Evolutionary conservation across 2,113 vertebrate genomes (phyloP).

Genomic region (Proteles cristata): DNA sequence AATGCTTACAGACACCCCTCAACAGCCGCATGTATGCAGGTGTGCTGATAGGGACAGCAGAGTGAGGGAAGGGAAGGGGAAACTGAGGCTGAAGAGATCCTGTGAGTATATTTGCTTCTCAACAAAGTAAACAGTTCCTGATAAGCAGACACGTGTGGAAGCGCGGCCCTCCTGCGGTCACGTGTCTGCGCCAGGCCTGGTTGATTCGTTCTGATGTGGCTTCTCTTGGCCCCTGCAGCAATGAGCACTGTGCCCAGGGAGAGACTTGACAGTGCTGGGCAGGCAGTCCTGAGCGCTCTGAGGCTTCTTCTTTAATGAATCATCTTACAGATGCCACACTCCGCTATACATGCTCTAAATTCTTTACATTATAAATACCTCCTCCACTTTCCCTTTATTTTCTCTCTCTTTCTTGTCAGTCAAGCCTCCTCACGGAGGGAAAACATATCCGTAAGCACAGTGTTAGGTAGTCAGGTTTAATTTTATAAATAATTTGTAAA

Average conservation of each 20-base stretch:
- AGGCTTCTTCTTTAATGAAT: not conserved
- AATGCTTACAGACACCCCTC: not conserved
- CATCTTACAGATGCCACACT: not conserved
- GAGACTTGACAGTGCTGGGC: too few relatives aligned
- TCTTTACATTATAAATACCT: not conserved
- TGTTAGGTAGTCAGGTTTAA: not conserved
- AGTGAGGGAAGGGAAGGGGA: not conserved
- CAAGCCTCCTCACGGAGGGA: not conserved
- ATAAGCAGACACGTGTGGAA: not conserved
- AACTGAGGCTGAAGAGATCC: not conserved
- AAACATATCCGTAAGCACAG: not conserved
- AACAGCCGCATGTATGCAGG: not conserved
- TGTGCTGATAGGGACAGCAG: accelerated
- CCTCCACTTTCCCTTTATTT: not conserved
- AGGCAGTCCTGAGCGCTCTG: not conserved
- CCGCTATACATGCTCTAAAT: not conserved
- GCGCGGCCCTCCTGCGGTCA: not conserved
- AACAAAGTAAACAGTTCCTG: not conserved
- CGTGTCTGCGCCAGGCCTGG: not conserved
- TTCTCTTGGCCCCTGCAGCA: not conserved
- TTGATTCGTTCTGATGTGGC: not conserved
- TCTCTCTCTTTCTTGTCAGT: not conserved
- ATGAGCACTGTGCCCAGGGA: accelerated
- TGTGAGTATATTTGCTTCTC: not conserved
- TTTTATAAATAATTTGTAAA: not conserved